A percentile compares a stretch with the other conserved stretches of the same genome.
Evolutionary conservation across 2,113 vertebrate species (phyloP).

Genomic region (Laterallus jamaicensis): DNA sequence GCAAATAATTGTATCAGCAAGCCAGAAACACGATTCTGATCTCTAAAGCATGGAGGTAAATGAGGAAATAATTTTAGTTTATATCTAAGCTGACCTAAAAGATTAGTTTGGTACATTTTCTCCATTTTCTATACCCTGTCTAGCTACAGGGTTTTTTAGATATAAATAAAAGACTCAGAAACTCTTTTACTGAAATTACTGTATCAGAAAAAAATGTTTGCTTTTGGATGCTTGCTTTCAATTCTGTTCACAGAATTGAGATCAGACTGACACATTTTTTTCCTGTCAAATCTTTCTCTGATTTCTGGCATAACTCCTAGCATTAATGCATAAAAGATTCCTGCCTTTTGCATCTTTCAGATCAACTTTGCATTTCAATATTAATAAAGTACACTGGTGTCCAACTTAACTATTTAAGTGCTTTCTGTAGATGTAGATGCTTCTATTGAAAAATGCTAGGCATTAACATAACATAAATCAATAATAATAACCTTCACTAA

Average conservation of each 20-base stretch:
- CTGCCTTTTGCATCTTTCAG: neutral
- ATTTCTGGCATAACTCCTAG: neutral
- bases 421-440: neutral
- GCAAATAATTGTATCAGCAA: slow-evolving; percentile 41
- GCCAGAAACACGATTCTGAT: neutral
- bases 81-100: neutral
- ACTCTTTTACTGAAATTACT: neutral
- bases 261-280: neutral
- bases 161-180: neutral
- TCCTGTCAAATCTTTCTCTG: neutral
- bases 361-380: neutral
- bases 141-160: neutral
- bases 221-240: neutral
- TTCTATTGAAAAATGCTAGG: neutral
- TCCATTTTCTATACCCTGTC: neutral
- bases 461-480: neutral
- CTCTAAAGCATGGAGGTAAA: slow-evolving; percentile 8
- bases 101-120: neutral
- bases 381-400: neutral
- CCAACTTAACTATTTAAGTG: neutral
- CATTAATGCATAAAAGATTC: neutral
- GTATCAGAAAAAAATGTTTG: neutral
- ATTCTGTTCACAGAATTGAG: neutral
- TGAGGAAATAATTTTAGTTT: slow-evolving; percentile 34
- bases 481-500: neutral